Base-by-base conservation (phyloP, 2,797 vertebrate genomes). In the Aratinga solstitialis region DNA sequence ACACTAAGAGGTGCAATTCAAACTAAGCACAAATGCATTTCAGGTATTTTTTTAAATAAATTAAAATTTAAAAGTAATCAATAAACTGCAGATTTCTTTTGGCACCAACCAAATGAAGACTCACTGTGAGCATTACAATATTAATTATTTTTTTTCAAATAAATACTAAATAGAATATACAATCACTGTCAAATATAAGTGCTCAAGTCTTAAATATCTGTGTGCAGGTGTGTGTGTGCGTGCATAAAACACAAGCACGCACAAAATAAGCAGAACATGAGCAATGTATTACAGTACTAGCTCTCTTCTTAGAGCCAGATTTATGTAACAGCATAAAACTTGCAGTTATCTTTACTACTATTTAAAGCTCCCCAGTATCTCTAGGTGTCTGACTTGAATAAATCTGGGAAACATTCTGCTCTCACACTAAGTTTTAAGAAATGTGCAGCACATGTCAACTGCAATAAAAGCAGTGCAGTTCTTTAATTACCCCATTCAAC, bases 401-500 rank as follows among this genome's bases (percentile, higher is more conserved):
- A 93, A 95, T 85, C 81, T 58, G 77, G 47, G 84, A 85, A 95
- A 78, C 63, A 89, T 94, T 96, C 93, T 68, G 65, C 85, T 96
- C 95, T 89, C 92, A 95, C 72, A 80, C 42, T 68, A 74, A 73
- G 67, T 93, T 91, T 93, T 95, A 81, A 77, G 45, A 80, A 93
- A 85, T 20, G 16, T 87, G 82, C 80, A 84, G 89, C 80, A 82
- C 14, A 45, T 94, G 95, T 94, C 90, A 97, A 56, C 92, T 94
- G 84, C 95, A 95, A 97, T 95, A 90, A 96, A 95, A 92, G 69
- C 26, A 6, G 65, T 63, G n/a, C 53, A 80, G 68, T 80, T 93
- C 83, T 95, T 90, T 95, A 97, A 97, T 97, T 94, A 91, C 80
- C 47, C 77, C 62, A 6, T 78, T 96, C 94, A 93, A 65, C 68